Conservation (phyloP, 2,888 invertebrate species). For the Lochmaea crataegi region DNA sequence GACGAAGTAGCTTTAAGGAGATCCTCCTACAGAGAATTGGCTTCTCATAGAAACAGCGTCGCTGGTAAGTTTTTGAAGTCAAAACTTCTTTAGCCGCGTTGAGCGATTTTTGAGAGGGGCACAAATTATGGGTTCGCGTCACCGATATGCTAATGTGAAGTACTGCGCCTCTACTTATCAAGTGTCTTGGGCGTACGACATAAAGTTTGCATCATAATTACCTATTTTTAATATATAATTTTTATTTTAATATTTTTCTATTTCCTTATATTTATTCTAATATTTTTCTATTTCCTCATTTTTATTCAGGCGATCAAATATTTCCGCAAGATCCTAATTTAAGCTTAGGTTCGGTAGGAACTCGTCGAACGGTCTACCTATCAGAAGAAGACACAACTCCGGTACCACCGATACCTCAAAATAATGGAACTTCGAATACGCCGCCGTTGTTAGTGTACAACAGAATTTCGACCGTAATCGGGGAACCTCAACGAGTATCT, state of each 20-base stretch:
- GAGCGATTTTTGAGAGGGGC: too few species aligned
- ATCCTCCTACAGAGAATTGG: conserved; percentile 59
- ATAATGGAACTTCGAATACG: conserved; percentile 56
- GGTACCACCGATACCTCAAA: conserved; percentile 48
- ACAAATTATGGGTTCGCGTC: too few species aligned
- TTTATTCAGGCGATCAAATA: conserved; percentile 53
- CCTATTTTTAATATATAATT: too few species aligned
- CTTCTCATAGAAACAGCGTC: conserved; percentile 60
- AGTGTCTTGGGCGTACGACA: too few species aligned
- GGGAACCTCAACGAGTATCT: conserved; percentile 54
- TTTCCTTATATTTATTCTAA: too few species aligned
- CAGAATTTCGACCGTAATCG: conserved; percentile 79
- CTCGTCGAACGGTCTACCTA: conserved; percentile 85
- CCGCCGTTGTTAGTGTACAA: conserved; percentile 81
- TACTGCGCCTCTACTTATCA: too few species aligned
- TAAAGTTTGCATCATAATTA: too few species aligned
- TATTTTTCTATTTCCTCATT: too few species aligned
- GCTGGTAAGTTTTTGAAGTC: conserved; percentile 53
- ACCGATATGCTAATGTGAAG: too few species aligned
- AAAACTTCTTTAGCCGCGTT: too few species aligned
- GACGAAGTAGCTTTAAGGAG: conserved; percentile 61
- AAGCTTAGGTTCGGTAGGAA: conserved; percentile 82
- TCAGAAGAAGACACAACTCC: conserved; percentile 70
- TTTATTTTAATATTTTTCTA: too few species aligned
- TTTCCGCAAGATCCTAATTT: conserved; percentile 63